Evolutionary conservation across 2,113 vertebrate species (phyloP).

Genomic region (Mormoops blainvillei): DNA sequence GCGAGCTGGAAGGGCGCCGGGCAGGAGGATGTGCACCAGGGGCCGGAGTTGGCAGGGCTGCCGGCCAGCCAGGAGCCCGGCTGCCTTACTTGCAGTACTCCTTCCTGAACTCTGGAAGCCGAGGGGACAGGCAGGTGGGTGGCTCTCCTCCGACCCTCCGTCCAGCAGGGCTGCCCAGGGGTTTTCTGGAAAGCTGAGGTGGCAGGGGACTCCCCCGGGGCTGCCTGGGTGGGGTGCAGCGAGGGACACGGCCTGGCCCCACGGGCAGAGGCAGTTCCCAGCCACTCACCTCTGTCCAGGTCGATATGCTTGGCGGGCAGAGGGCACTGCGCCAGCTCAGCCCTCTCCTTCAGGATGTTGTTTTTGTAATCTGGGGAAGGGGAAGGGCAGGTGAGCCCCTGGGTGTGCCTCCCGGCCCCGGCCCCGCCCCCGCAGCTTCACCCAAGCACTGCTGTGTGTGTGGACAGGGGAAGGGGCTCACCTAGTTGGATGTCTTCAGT

Average conservation of each 20-base stretch:
- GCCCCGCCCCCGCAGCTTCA: too few species aligned
- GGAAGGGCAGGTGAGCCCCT: neutral
- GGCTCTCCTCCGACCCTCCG: neutral
- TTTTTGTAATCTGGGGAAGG: slow-evolving; percentile 91
- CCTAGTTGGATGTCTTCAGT: slow-evolving; percentile 87
- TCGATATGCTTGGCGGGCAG: slow-evolving; percentile 87
- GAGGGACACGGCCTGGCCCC: neutral
- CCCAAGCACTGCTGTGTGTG: neutral
- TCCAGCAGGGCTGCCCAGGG: neutral
- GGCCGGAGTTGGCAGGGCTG: slow-evolving; percentile 65
- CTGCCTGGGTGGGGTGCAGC: neutral
- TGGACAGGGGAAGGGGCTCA: slow-evolving; percentile 64
- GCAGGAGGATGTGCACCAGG: neutral
- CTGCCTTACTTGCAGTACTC: slow-evolving; percentile 89
- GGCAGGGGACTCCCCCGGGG: neutral
- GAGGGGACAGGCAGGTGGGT: neutral
- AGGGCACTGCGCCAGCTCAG: slow-evolving; percentile 79
- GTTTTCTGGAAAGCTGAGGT: neutral
- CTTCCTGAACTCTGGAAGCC: slow-evolving; percentile 89
- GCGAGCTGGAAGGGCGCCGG: neutral
- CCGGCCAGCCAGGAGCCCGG: slow-evolving; percentile 93
- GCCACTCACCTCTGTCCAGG: slow-evolving; percentile 89
- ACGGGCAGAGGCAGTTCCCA: neutral
- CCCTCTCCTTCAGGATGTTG: slow-evolving; percentile 93
- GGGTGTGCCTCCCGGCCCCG: neutral